Percentiles rank a stretch among this genome's conserved stretches.
Evolutionary conservation across 2,797 vertebrate species (phyloP).

Genomic region (Picus viridis): DNA sequence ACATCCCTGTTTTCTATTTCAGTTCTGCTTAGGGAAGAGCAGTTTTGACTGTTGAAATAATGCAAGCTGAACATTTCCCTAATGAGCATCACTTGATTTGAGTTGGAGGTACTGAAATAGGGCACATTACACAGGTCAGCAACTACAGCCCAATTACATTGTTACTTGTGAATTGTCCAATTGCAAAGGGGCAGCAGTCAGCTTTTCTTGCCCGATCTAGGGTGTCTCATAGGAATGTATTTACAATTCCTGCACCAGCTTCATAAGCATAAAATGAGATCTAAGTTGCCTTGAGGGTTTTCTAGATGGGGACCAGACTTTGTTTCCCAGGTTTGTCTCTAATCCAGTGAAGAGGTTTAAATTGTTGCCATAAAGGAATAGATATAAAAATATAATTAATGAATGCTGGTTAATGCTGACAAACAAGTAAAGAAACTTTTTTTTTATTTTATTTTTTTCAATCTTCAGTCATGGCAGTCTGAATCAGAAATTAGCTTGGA

Average conservation of each 20-base stretch:
- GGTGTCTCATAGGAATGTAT: constrained; percentile 54
- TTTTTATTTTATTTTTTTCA: neutral
- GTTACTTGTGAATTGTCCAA: constrained; percentile 46
- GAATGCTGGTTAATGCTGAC: constrained; percentile 35
- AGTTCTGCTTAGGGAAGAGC: constrained; percentile 24
- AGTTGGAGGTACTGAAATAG: constrained; percentile 45
- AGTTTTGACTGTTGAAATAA: constrained; percentile 16
- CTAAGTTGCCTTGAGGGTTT: constrained; percentile 45
- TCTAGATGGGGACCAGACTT: constrained; percentile 1
- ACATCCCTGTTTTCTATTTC: constrained; percentile 3
- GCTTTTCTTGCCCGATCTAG: constrained; percentile 53
- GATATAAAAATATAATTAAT: constrained; percentile 30
- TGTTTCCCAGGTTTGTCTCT: constrained; percentile 36
- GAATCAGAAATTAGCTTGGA: constrained; percentile 27
- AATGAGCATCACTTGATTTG: constrained; percentile 57
- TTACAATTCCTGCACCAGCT: constrained; percentile 35
- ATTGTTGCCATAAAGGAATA: constrained; percentile 18
- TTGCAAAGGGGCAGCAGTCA: constrained; percentile 50
- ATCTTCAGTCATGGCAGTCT: constrained; percentile 4
- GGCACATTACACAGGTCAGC: constrained; percentile 53
- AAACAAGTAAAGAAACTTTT: constrained; percentile 5
- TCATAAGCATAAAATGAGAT: constrained; percentile 58
- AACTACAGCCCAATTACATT: constrained; percentile 40
- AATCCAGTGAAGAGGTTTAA: constrained; percentile 51
- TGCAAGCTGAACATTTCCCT: constrained; percentile 52